These are phyloP conservation scores for Caenorhabditis sp. DNA, from an alignment of 2,888 invertebrate species.

Conservation along the genomic window DNA sequence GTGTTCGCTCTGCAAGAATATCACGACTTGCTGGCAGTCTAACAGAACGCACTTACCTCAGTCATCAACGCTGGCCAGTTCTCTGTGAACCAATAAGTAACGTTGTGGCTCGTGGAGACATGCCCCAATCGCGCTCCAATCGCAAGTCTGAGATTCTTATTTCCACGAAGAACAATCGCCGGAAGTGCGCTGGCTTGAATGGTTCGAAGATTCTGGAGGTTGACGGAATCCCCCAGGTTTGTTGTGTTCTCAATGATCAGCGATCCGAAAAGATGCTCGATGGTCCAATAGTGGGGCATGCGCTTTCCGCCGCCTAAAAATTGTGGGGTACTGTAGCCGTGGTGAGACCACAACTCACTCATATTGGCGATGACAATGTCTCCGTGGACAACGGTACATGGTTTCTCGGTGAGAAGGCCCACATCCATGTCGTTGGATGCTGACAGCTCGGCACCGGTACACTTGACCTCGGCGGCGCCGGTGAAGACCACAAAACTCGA, in stretches of 20 bases:
- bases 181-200: slow-evolving; percentile 20
- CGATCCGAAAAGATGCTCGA: slow-evolving; percentile 23
- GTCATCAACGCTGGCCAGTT: slow-evolving; percentile 53
- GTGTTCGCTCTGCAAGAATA: slow-evolving; percentile 40
- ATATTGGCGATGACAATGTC: slow-evolving; percentile 37
- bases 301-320: slow-evolving; percentile 21
- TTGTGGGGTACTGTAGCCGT: neutral
- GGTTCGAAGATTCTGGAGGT: slow-evolving; percentile 43
- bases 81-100: slow-evolving; percentile 20
- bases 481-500: slow-evolving; percentile 11
- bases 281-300: slow-evolving; percentile 20
- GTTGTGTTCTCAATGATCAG: slow-evolving; percentile 33
- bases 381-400: slow-evolving; percentile 32
- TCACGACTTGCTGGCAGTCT: neutral
- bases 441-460: slow-evolving; percentile 11
- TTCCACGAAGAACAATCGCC: slow-evolving; percentile 22
- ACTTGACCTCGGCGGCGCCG: neutral
- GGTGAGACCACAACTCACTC: slow-evolving; percentile 12
- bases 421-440: slow-evolving; percentile 4
- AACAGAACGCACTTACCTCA: slow-evolving; percentile 10
- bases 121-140: slow-evolving; percentile 43
- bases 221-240: slow-evolving; percentile 41
- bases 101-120: slow-evolving; percentile 2
- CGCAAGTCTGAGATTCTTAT: slow-evolving; percentile 25
- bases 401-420: slow-evolving; percentile 26